phyloP scores from a whole-genome alignment of 2,888 invertebrate genomes.

The Nasonia oneida region DNA sequence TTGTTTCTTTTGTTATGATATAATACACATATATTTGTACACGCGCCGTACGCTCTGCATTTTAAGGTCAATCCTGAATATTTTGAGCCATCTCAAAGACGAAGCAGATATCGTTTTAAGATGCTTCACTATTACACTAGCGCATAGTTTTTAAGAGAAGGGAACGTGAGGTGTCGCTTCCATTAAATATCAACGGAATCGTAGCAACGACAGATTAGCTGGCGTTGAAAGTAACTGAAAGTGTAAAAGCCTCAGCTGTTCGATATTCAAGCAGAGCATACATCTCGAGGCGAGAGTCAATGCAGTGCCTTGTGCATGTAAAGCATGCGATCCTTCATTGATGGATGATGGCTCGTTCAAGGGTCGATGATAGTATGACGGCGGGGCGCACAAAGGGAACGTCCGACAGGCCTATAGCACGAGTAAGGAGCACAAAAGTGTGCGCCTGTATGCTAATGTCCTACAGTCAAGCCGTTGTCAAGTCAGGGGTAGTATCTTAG shows the following conservation, averaged over 20 bases:
- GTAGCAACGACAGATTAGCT: too few species aligned
- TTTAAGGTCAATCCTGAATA: too few species aligned
- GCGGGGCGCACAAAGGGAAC: neutral
- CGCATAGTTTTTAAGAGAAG: too few species aligned
- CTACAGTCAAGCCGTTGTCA: neutral
- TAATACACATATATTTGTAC: too few species aligned
- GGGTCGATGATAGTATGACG: conserved; percentile 4
- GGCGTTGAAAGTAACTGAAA: neutral
- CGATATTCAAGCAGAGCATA: neutral
- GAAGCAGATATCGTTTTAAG: too few species aligned
- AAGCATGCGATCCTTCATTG: conserved; percentile 28
- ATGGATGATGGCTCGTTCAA: conserved; percentile 26
- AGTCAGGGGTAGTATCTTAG: neutral
- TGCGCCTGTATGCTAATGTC: neutral
- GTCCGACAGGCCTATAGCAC: neutral
- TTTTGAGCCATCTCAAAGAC: too few species aligned
- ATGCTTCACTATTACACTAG: too few species aligned
- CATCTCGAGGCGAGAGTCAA: neutral
- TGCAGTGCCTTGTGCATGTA: neutral
- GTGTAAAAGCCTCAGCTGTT: neutral
- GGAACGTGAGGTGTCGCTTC: too few species aligned
- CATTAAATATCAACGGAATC: too few species aligned
- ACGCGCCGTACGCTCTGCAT: too few species aligned
- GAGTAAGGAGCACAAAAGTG: neutral
- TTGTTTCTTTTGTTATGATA: too few species aligned